Base-by-base conservation (phyloP, 2,113 vertebrate genomes). In the Carollia perspicillata region DNA sequence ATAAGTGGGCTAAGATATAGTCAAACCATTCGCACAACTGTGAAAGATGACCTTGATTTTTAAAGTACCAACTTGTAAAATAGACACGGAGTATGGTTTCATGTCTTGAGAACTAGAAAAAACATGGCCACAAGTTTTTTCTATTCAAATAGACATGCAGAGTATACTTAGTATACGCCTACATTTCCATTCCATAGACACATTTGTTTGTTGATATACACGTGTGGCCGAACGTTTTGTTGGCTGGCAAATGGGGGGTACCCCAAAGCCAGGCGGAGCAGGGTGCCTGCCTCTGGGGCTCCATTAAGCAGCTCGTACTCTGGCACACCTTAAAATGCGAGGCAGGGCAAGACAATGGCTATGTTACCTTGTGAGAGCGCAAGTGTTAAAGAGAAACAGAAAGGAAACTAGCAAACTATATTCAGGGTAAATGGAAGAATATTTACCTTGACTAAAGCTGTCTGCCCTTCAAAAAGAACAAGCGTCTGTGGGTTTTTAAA, bases 171-270 rank as follows among this genome's bases (percentile, higher is more conserved):
- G 42, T 37, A 14, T 33, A 14, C 44, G 40, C 8, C 14, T 95
- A 58, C 47, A 9, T 89, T 97, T 96, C 93, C 53, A 83, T 90
- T 96, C 84, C 10, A 72, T 35, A 63, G 40, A 95, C 78, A 87
- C 18, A 7, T 68, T 69, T 69, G n/a, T 53, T 69, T 69, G 77
- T 75, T 28, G 26, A 86, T 51, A 72, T 40, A 35, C 94, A 95
- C 26, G 49, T 18, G 53, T 14, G 66, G 71, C 35, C 0, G 5
- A 37, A 16, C 58, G 33, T 90, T 72, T 91, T 90, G 78, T 90
- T 91, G 37, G 6, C 22, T 51, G 17, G 51, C 49, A 81, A 71
- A 74, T 28, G 44, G 87, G 58, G 78, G 42, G 26, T 5, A 37
- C 16, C 23, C n/a, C 2, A 16, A 86, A 93, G 60, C 60, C 72